Percentiles rank a stretch among this genome's conserved stretches.
These are phyloP conservation scores for Gadopsis marmoratus DNA, from an alignment of 2,797 vertebrate species.

Conservation along the genomic window DNA sequence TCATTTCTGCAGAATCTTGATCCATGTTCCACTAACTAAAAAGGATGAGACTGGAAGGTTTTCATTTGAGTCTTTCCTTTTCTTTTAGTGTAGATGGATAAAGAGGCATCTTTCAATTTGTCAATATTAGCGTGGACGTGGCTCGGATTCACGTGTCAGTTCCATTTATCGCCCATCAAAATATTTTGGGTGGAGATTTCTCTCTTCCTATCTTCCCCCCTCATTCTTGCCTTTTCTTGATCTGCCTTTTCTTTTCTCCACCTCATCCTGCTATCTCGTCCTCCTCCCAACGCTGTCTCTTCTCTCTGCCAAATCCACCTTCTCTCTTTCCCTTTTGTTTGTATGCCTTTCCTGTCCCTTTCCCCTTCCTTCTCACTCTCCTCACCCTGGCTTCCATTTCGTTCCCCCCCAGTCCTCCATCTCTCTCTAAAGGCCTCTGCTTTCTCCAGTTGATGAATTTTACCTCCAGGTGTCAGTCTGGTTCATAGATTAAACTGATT, in stretches of 20 bases:
- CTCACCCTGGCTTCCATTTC: neutral
- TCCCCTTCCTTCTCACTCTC: neutral
- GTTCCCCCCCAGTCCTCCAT: neutral
- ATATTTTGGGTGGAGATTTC: too few relatives aligned
- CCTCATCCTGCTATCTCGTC: neutral
- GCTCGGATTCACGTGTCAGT: neutral
- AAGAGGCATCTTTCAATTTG: neutral
- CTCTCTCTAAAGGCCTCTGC: slow-evolving; percentile 8
- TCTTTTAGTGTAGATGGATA: neutral
- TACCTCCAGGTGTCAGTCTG: slow-evolving; percentile 41
- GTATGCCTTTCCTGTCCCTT: too few relatives aligned
- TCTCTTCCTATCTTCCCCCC: neutral
- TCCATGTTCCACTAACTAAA: neutral
- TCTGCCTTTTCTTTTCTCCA: neutral
- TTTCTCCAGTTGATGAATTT: slow-evolving; percentile 33
- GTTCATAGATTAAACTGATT: slow-evolving; percentile 53
- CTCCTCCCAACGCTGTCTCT: neutral
- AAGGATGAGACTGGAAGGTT: neutral
- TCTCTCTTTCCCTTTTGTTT: too few relatives aligned
- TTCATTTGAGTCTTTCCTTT: neutral
- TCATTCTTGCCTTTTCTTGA: neutral
- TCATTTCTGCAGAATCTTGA: neutral
- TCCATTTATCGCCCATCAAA: neutral
- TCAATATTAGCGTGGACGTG: neutral
- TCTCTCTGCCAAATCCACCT: neutral